A percentile compares a stretch with the other conserved stretches of the same genome.
Conservation (phyloP, 1,140 invertebrate genomes). For the Calliphora vicina region DNA sequence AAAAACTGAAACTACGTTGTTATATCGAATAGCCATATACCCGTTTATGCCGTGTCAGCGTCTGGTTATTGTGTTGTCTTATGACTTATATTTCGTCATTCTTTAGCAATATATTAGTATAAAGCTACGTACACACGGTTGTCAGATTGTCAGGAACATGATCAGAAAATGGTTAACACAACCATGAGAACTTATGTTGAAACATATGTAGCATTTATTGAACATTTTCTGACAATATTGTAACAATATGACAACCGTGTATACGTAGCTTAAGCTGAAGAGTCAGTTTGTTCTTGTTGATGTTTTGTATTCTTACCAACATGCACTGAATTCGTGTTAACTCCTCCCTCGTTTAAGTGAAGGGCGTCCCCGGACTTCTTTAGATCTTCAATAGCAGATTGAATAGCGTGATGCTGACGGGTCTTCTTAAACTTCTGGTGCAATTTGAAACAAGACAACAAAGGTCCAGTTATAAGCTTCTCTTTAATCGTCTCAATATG, state of each 20-base stretch:
- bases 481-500: slow-evolving; percentile 6
- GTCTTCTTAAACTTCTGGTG: background rate
- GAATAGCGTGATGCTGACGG: background rate
- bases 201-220: no score
- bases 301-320: background rate
- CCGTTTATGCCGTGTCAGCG: background rate
- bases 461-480: background rate
- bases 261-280: no score
- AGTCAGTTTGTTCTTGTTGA: background rate
- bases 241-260: no score
- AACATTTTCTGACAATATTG: no score
- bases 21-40: background rate
- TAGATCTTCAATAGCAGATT: slow-evolving; percentile 16
- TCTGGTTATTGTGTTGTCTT: background rate
- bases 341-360: slow-evolving; percentile 24
- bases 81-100: background rate
- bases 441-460: slow-evolving; percentile 17
- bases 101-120: background rate
- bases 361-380: slow-evolving; percentile 28
- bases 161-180: no score
- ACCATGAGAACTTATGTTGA: no score
- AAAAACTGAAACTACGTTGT: background rate
- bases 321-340: slow-evolving; percentile 18
- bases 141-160: no score
- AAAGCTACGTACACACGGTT: no score